Evolutionary conservation across 2,113 vertebrate genomes (phyloP).

Genomic region (Telmatochromis sp.): DNA sequence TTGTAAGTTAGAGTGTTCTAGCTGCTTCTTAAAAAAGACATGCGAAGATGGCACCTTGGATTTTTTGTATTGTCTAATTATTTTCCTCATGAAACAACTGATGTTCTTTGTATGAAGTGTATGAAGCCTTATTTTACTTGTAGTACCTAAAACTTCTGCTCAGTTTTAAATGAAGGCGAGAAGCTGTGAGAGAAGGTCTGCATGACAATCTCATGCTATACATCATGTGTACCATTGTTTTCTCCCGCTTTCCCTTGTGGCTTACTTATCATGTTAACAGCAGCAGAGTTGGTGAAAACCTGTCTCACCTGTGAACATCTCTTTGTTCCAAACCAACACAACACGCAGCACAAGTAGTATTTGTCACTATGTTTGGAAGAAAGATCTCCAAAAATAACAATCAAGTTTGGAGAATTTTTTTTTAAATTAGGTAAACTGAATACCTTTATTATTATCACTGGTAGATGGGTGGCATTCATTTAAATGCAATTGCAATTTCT

Average conservation of each 20-base stretch:
- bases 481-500: not conserved
- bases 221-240: not conserved
- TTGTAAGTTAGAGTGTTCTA: not conserved
- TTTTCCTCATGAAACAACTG: not conserved
- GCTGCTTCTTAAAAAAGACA: not conserved
- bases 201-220: not conserved
- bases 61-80: not conserved
- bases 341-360: not conserved
- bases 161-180: not conserved
- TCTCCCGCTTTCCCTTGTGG: not conserved
- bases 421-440: not conserved
- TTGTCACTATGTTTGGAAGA: not conserved
- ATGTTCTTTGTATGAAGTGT: not conserved
- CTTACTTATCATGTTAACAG: not conserved
- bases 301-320: not conserved
- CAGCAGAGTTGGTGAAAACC: not conserved
- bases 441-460: not conserved
- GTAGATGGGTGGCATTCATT: not conserved
- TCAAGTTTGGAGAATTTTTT: not conserved
- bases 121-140: not conserved
- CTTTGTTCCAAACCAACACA: not conserved
- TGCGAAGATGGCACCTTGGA: not conserved
- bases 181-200: not conserved
- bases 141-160: not conserved
- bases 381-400: not conserved